Base-by-base conservation (phyloP, 2,888 invertebrate species). In the Lutraria lutraria region DNA sequence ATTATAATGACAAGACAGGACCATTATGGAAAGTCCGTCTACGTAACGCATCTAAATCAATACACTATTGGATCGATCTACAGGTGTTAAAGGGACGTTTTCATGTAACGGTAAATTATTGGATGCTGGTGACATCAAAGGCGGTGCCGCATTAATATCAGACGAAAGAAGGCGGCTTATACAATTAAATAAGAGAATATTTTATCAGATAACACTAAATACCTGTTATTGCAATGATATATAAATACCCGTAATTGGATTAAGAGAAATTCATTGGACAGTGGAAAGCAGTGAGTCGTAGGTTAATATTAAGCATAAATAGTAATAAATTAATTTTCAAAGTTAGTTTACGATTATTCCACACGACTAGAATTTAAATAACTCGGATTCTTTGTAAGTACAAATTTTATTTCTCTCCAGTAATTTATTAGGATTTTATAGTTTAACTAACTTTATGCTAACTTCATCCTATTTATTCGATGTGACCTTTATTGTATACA, bases 171-270 rank as follows among this genome's bases (percentile, higher is more conserved):
- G 85, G 82, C 87, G 54, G 54, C 85, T 76, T 84, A n/a, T n/a
- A n/a, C n/a, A n/a, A n/a, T n/a, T n/a, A 54, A 72, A 84, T 76
- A 54, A 29, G 76, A 21, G 29, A 25, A 63, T 81, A 60, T 81
- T 43, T 43, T 8, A 86, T 63, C 68, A 63, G 80, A 86, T 80
- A 81, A 63, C 25, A 68, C 63, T 63, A 52, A 86, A 68, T 52
- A 29, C 52, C 68, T 81, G 60, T 29, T 43, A 29, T 54, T 80
- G 16, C 12, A 8, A 34, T 16, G 43, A 54, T 29, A 82, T 89
- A 89, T 89, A 89, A 86, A 88, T 86, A 80, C 53, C n/a, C 29
- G 63, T 86, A 86, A 89, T 89, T 85, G 60, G 85, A 86, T 89
- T 89, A 86, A 79, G 29, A 63, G 25, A 21, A 43, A 52, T n/a